Evolutionary conservation across 2,888 invertebrate genomes (phyloP).

Genomic region (Stenodera caucasica): DNA sequence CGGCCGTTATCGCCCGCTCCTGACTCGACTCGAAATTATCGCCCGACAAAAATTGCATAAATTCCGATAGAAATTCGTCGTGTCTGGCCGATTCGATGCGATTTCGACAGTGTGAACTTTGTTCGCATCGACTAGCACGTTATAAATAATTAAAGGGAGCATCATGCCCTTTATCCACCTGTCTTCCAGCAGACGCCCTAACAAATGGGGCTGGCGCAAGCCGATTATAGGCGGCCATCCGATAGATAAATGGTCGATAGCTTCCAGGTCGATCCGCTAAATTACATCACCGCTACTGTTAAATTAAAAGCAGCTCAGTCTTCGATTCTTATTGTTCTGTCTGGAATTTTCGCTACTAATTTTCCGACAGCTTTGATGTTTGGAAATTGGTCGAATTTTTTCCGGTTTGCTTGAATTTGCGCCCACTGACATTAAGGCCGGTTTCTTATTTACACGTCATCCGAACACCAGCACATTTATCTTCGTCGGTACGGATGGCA

Average conservation of each 20-base stretch:
- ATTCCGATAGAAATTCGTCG: not conserved
- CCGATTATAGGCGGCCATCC: constrained; percentile 50
- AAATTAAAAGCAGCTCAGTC: constrained; percentile 54
- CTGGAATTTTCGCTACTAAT: too few relatives aligned
- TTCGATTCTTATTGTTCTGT: constrained; percentile 44
- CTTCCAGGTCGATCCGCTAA: constrained; percentile 52
- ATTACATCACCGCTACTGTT: constrained; percentile 53
- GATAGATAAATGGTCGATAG: constrained; percentile 53
- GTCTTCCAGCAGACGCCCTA: constrained; percentile 31
- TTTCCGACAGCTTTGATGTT: too few relatives aligned
- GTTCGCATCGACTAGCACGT: constrained; percentile 31
- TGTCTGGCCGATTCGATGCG: too few relatives aligned
- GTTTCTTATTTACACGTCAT: constrained; percentile 42
- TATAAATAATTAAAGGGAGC: constrained; percentile 43
- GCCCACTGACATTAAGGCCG: too few relatives aligned
- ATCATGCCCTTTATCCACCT: constrained; percentile 25
- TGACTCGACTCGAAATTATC: constrained; percentile 17
- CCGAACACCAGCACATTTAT: constrained; percentile 36
- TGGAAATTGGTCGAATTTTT: constrained; percentile 16
- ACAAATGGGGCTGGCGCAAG: constrained; percentile 49
- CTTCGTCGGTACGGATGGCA: constrained; percentile 40
- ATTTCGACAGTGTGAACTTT: constrained; percentile 28
- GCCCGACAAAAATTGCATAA: not conserved
- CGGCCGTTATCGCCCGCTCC: constrained; percentile 14
- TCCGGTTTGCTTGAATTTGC: too few relatives aligned